Evolutionary conservation across 2,797 vertebrate genomes (phyloP).

Genomic region (Macropus fuliginosus): DNA sequence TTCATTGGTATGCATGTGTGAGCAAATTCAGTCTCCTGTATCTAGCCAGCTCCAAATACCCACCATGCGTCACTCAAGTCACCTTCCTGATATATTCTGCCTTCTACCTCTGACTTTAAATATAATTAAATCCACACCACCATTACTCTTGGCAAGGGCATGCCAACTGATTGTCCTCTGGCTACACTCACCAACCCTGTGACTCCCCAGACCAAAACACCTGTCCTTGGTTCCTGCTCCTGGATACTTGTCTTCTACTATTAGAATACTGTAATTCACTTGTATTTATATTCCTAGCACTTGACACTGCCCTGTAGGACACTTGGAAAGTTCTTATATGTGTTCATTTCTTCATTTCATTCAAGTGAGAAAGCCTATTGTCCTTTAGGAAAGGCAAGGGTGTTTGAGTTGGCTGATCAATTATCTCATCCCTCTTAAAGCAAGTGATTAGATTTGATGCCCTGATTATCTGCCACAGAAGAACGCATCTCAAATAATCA

Average conservation of each 20-base stretch:
- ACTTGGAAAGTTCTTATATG: background rate
- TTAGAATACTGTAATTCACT: background rate
- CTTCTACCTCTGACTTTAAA: background rate
- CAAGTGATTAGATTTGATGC: background rate
- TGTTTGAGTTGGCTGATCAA: background rate
- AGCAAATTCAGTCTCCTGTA: background rate
- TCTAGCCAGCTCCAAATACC: background rate
- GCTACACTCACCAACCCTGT: background rate
- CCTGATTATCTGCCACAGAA: background rate
- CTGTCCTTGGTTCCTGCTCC: too few species aligned
- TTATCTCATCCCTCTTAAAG: background rate
- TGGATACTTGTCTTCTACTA: background rate
- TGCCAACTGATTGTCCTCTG: background rate
- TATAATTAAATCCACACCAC: background rate
- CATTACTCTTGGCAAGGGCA: background rate
- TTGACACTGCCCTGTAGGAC: background rate
- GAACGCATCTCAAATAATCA: background rate
- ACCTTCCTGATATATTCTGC: background rate
- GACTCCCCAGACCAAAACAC: background rate
- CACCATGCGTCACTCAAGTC: background rate
- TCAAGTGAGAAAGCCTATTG: background rate
- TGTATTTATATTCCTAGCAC: background rate
- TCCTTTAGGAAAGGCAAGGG: background rate
- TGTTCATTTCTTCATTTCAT: background rate
- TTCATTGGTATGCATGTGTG: background rate